phyloP scores from a whole-genome alignment of 2,113 vertebrate genomes.

The Sylvia atricapilla region DNA sequence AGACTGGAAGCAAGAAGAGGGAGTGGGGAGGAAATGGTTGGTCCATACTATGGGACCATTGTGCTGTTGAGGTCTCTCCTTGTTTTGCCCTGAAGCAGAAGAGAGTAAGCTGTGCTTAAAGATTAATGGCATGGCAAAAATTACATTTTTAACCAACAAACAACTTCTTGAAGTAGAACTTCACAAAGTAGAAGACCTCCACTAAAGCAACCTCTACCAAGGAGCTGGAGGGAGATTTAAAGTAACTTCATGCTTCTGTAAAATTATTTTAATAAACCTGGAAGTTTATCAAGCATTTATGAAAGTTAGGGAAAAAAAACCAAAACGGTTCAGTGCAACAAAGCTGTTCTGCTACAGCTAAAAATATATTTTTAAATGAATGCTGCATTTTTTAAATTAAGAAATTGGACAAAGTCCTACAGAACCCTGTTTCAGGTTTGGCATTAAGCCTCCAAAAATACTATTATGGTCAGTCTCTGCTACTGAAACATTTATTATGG shows the following conservation, averaged over 20 bases:
- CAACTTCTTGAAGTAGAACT: background rate
- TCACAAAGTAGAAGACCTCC: background rate
- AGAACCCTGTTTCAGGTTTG: slow-evolving; percentile 47
- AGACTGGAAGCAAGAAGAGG: background rate
- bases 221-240: slow-evolving; percentile 4
- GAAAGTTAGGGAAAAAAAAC: slow-evolving; percentile 24
- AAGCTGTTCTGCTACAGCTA: slow-evolving; percentile 30
- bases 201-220: background rate
- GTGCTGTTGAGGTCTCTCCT: background rate
- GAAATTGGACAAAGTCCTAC: slow-evolving; percentile 54
- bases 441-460: slow-evolving; percentile 56
- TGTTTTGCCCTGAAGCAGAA: background rate
- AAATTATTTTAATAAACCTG: slow-evolving; percentile 60
- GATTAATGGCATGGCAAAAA: background rate
- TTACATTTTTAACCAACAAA: background rate
- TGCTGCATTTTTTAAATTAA: slow-evolving; percentile 65
- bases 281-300: slow-evolving; percentile 43
- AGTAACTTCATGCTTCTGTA: slow-evolving; percentile 52
- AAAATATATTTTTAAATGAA: slow-evolving; percentile 59
- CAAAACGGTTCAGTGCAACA: background rate
- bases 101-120: background rate
- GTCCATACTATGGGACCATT: background rate
- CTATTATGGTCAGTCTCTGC: slow-evolving; percentile 59
- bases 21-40: background rate
- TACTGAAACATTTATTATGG: slow-evolving; percentile 57